phyloP scores from a whole-genome alignment of 2,888 invertebrate genomes.

The Phyllotreta cruciferae region DNA sequence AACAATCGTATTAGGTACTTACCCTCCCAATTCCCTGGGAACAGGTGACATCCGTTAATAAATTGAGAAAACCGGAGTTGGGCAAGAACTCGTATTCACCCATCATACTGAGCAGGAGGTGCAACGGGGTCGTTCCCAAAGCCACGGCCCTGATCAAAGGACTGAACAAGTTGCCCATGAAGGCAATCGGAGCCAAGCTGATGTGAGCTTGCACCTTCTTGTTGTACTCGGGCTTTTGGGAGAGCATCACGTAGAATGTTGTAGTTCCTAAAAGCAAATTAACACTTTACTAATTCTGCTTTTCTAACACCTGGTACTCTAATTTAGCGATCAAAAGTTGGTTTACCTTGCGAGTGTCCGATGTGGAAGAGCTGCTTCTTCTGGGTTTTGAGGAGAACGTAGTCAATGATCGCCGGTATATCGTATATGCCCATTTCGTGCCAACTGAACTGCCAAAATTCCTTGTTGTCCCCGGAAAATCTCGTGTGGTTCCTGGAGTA shows the following conservation, averaged over 20 bases:
- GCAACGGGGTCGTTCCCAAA: conserved; percentile 42
- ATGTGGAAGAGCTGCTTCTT: conserved; percentile 72
- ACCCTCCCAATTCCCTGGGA: conserved; percentile 16
- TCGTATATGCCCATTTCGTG: conserved; percentile 83
- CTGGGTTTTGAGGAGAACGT: conserved; percentile 66
- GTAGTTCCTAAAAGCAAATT: background rate
- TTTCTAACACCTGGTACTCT: background rate
- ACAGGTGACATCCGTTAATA: conserved; percentile 21
- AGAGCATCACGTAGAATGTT: conserved; percentile 69
- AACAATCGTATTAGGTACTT: background rate
- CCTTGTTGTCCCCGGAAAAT: conserved; percentile 39
- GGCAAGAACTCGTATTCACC: conserved; percentile 72
- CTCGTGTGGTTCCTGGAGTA: conserved; percentile 42
- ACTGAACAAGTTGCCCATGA: conserved; percentile 63
- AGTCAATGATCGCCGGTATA: conserved; percentile 82
- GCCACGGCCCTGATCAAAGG: conserved; percentile 48
- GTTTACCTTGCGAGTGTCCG: conserved; percentile 73
- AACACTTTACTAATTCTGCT: background rate
- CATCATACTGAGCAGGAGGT: conserved; percentile 49
- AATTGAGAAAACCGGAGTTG: conserved; percentile 61
- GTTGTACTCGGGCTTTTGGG: conserved; percentile 71
- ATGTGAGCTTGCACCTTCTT: conserved; percentile 71
- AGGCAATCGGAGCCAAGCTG: conserved; percentile 75
- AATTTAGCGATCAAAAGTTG: too few species aligned
- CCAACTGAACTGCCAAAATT: conserved; percentile 68